Base-by-base conservation (phyloP, 2,797 vertebrate species). In the Euthynnus affinis region DNA sequence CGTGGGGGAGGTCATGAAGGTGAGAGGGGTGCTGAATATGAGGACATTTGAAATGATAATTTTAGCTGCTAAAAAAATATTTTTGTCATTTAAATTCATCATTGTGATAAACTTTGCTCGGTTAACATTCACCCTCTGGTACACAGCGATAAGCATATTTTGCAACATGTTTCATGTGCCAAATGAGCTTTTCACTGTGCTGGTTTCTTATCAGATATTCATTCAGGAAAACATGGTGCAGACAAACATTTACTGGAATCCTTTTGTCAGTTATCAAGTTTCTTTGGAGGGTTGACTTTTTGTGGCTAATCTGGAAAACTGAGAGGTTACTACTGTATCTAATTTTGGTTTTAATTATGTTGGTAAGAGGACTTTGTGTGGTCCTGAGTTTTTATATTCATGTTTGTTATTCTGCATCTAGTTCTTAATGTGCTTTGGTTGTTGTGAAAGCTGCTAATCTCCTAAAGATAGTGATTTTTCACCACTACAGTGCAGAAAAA, bases 31-130 rank as follows among this genome's bases (percentile, higher is more conserved):
- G 57, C 77, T 89, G 92, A 94, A 87, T 79, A 80, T 85, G 53
- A 78, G 87, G 79, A 67, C 85, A 91, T 94, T 94, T 91, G 83
- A 87, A 91, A 95, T 93, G 78, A 87, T 92, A 93, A 94, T 94
- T 92, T 86, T 81, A 87, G 92, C 86, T 65, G 61, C 23, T 37
- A 52, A 84, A 87, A 82, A 80, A 71, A 75, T 56, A 42, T 84
- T 91, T 90, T 86, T 92, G 85, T 85, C 89, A 91, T 91, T 94
- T 88, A 82, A 88, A 93, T 89, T 86, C 75, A 69, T 88, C 80
- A 79, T 63, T 25, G 29, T 51, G 89, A 92, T 92, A 92, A 92
- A 91, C 88, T 80, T 66, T 84, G 72, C 67, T 66, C 52, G 76
- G 86, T 89, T 92, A 84, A 60, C 86, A 92, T 92, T 91, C 82